These are phyloP conservation scores for Balaeniceps rex DNA, from an alignment of 2,113 vertebrate genomes.

Conservation along the genomic window DNA sequence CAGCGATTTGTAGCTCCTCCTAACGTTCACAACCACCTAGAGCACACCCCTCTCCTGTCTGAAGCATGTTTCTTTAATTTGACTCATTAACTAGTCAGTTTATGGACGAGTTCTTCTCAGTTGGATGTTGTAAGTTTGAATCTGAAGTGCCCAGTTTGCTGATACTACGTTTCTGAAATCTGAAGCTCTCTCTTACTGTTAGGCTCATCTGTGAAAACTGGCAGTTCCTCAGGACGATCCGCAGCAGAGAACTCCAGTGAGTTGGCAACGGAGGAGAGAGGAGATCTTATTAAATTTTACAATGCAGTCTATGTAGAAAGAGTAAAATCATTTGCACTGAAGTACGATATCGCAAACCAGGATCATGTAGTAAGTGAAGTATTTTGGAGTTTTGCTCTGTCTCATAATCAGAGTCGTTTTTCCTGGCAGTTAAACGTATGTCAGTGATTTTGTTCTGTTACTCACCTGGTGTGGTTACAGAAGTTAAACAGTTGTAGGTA, in stretches of 20 bases:
- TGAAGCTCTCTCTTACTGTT: not conserved
- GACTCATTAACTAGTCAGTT: not conserved
- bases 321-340: constrained; percentile 88
- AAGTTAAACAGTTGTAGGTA: not conserved
- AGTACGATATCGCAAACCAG: constrained; percentile 77
- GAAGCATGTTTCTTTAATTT: not conserved
- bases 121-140: not conserved
- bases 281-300: constrained; percentile 96
- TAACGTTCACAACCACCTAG: not conserved
- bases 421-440: not conserved
- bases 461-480: not conserved
- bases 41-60: not conserved
- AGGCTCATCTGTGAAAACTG: not conserved
- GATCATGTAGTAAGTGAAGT: constrained; percentile 80
- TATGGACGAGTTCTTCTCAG: not conserved
- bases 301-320: constrained; percentile 87
- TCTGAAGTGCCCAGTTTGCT: not conserved
- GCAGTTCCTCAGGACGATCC: not conserved
- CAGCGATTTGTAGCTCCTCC: not conserved
- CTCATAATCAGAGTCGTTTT: not conserved
- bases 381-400: not conserved
- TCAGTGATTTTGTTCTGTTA: not conserved
- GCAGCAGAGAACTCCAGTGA: constrained; percentile 29
- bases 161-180: not conserved
- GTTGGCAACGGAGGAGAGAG: constrained; percentile 76